A percentile compares a stretch with the other conserved stretches of the same genome.
Conservation (phyloP, 1,140 invertebrate species). For the Drosophila ercepeae region DNA sequence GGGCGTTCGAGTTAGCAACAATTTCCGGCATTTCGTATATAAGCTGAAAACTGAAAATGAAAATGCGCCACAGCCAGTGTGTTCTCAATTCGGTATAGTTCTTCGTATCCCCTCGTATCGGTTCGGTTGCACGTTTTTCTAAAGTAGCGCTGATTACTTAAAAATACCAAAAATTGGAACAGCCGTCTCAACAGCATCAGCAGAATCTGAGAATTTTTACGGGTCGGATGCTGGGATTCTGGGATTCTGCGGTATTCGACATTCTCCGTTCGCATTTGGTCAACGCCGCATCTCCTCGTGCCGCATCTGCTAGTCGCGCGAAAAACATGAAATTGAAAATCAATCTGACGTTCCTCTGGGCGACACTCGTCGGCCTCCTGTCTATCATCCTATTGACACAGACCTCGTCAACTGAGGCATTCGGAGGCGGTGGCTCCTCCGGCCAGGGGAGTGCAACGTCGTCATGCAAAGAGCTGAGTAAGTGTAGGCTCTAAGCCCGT, state of each 20-base stretch:
- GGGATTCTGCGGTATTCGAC: constrained; percentile 11
- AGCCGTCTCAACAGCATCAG: constrained; percentile 10
- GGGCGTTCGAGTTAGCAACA: constrained; percentile 63
- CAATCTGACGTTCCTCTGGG: constrained; percentile 59
- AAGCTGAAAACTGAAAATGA: constrained; percentile 65
- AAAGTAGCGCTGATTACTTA: constrained; percentile 76
- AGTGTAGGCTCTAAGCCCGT: constrained; percentile 9
- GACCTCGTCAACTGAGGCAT: constrained; percentile 36
- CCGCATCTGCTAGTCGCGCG: constrained; percentile 24
- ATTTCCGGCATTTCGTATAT: constrained; percentile 79
- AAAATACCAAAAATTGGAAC: constrained; percentile 71
- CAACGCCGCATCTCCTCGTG: constrained; percentile 21
- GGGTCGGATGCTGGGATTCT: background rate
- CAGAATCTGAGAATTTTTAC: constrained; percentile 18
- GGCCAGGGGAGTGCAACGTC: constrained; percentile 18
- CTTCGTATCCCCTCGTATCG: constrained; percentile 16
- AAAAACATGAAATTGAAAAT: constrained; percentile 76
- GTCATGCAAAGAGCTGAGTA: constrained; percentile 71
- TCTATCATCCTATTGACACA: constrained; percentile 73
- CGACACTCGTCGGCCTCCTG: constrained; percentile 63
- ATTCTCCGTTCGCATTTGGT: constrained; percentile 27
- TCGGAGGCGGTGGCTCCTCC: constrained; percentile 14
- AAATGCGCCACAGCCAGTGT: constrained; percentile 43
- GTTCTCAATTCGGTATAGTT: constrained; percentile 34
- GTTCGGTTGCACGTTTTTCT: constrained; percentile 38